These are phyloP conservation scores for Gymnarchus niloticus DNA, from an alignment of 2,113 vertebrate genomes.

Conservation along the genomic window DNA sequence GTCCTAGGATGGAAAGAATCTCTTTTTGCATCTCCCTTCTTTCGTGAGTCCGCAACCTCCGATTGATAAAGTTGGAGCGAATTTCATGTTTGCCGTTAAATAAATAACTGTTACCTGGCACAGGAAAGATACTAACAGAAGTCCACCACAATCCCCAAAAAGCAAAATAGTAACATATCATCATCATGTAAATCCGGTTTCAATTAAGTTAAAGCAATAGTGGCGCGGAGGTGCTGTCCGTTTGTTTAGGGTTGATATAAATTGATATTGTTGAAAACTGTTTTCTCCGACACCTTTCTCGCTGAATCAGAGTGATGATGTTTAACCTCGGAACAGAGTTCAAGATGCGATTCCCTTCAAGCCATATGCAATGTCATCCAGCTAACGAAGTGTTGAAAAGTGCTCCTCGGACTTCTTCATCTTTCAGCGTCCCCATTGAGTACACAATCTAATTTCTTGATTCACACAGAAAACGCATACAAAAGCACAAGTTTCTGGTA, in stretches of 20 bases:
- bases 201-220: not conserved
- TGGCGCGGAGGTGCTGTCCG: conserved; percentile 13
- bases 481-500: conserved; percentile 29
- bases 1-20: conserved; percentile 85
- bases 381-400: conserved; percentile 41
- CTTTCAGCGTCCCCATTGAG: conserved; percentile 34
- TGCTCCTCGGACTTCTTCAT: conserved; percentile 44
- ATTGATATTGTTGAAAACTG: not conserved
- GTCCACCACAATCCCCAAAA: conserved; percentile 75
- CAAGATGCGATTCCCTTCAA: conserved; percentile 26
- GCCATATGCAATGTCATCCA: conserved; percentile 40
- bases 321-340: not conserved
- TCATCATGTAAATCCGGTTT: conserved; percentile 47
- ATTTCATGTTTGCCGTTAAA: conserved; percentile 55
- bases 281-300: too few relatives aligned
- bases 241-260: conserved; percentile 21
- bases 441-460: conserved; percentile 38
- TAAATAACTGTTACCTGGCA: conserved; percentile 55
- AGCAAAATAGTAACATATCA: conserved; percentile 59
- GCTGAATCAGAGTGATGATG: not conserved
- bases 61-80: conserved; percentile 74
- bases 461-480: conserved; percentile 32
- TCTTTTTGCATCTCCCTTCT: conserved; percentile 93
- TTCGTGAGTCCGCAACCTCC: conserved; percentile 85
- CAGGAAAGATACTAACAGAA: conserved; percentile 57